These are phyloP conservation scores for Phrynocephalus guinanensis DNA, from an alignment of 2,797 vertebrate genomes.

Conservation along the genomic window DNA sequence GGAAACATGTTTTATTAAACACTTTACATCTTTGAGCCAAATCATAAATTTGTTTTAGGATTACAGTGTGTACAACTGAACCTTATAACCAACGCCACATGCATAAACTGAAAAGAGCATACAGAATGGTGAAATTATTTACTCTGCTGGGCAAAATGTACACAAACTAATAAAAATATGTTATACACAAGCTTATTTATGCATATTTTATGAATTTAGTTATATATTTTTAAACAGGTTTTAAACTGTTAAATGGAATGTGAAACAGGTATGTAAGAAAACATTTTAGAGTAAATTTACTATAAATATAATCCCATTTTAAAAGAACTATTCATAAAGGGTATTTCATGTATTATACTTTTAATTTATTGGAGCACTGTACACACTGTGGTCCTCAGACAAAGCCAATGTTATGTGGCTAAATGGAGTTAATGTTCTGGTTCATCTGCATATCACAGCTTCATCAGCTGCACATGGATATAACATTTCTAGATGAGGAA, in stretches of 20 bases:
- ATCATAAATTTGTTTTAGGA: not conserved
- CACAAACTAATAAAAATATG: not conserved
- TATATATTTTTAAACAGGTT: not conserved
- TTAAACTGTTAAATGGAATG: not conserved
- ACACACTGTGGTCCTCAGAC: not conserved
- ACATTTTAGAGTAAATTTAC: too few relatives aligned
- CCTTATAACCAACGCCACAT: not conserved
- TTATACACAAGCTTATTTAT: not conserved
- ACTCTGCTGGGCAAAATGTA: not conserved
- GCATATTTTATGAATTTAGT: not conserved
- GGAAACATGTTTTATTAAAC: slow-evolving; percentile 27
- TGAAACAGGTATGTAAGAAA: not conserved
- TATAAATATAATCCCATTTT: not conserved
- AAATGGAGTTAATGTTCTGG: too few relatives aligned
- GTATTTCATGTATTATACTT: not conserved
- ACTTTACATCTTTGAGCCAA: not conserved
- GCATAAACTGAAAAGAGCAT: not conserved
- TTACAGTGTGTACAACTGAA: not conserved
- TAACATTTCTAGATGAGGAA: too few relatives aligned
- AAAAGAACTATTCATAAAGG: not conserved
- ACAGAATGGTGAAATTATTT: not conserved
- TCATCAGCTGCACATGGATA: too few relatives aligned
- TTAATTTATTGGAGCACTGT: not conserved
- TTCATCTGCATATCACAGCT: too few relatives aligned
- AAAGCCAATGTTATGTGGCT: not conserved